These are phyloP conservation scores for Chloroceryle aenea DNA, from an alignment of 2,113 vertebrate species.

Conservation along the genomic window DNA sequence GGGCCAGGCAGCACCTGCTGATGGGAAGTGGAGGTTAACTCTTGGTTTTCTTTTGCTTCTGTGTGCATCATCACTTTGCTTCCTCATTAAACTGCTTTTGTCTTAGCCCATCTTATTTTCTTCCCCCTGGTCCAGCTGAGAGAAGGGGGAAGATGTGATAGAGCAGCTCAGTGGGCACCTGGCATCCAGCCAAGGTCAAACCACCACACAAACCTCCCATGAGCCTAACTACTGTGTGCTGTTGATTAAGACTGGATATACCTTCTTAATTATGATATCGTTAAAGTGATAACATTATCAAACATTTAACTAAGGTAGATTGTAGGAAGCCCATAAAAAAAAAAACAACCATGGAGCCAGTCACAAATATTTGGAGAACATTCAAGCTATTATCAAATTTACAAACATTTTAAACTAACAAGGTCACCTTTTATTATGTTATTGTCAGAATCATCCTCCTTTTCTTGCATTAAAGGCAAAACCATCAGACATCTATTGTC, in stretches of 20 bases:
- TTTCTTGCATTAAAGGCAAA: neutral
- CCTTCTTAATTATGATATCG: neutral
- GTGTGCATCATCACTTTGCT: too few species aligned
- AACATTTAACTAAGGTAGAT: neutral
- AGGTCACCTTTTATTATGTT: neutral
- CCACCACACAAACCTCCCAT: too few species aligned
- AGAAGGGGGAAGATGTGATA: too few species aligned
- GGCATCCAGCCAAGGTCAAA: too few species aligned
- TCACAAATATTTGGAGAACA: neutral
- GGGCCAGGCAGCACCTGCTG: too few species aligned
- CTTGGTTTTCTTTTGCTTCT: too few species aligned
- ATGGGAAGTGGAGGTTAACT: too few species aligned
- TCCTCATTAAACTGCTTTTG: too few species aligned
- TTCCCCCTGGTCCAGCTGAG: too few species aligned
- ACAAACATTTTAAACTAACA: neutral
- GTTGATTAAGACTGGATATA: neutral
- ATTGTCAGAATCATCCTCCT: neutral
- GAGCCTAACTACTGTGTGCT: neutral
- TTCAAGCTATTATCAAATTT: neutral
- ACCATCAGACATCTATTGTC: neutral
- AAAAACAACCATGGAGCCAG: neutral
- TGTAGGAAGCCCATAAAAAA: neutral
- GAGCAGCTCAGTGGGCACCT: too few species aligned
- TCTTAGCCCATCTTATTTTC: too few species aligned
- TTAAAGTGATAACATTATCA: neutral